These are phyloP conservation scores for Pseudomyrmex concolor DNA, from an alignment of 1,140 invertebrate genomes.

Conservation along the genomic window DNA sequence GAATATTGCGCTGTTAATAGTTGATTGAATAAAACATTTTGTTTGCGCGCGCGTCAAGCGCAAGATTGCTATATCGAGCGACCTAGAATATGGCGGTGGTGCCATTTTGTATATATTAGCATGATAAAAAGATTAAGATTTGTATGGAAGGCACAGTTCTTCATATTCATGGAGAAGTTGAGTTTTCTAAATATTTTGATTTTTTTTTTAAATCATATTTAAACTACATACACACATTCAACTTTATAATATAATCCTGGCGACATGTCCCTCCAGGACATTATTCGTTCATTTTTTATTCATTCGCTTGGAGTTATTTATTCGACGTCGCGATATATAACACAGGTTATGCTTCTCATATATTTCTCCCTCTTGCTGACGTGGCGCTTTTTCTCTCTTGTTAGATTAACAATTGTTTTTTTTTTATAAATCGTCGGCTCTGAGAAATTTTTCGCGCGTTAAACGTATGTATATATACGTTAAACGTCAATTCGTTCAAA, in stretches of 20 bases:
- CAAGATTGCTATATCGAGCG: constrained; percentile 1
- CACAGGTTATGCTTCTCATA: too few species aligned
- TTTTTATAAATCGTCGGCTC: constrained; percentile 5
- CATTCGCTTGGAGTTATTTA: too few species aligned
- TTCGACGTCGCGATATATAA: too few species aligned
- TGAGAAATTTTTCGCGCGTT: not conserved
- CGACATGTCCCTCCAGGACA: too few species aligned
- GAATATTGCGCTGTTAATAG: constrained; percentile 51
- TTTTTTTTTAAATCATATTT: not conserved
- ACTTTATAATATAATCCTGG: too few species aligned
- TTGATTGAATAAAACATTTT: constrained; percentile 57
- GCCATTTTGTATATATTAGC: not conserved
- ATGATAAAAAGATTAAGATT: not conserved
- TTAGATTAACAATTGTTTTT: constrained; percentile 6
- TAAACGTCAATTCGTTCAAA: not conserved
- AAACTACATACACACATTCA: not conserved
- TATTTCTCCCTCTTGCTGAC: not conserved
- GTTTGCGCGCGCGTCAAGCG: not conserved
- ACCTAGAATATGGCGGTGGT: not conserved
- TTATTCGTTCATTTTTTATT: too few species aligned
- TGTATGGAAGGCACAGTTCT: not conserved
- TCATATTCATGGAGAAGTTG: not conserved
- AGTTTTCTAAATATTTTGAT: too few species aligned
- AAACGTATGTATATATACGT: not conserved
- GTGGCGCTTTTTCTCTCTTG: not conserved